phyloP scores from a whole-genome alignment of 2,113 vertebrate species.

The Pluvianellus socialis region DNA sequence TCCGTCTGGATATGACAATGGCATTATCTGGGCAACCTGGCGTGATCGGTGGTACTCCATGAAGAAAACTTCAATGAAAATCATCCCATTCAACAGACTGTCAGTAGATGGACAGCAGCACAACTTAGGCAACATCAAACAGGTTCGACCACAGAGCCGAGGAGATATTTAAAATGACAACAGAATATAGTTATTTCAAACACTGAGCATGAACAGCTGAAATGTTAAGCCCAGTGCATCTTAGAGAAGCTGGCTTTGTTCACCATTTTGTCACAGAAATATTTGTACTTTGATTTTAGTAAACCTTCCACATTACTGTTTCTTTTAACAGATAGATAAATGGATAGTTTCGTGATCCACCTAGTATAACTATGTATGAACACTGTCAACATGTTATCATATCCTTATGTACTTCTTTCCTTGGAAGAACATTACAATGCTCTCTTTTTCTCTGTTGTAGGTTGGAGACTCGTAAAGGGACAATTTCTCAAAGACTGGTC shows the following conservation, averaged over 20 bases:
- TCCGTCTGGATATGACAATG: constrained; percentile 83
- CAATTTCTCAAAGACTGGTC: constrained; percentile 44
- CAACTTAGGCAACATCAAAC: constrained; percentile 64
- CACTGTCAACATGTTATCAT: neutral
- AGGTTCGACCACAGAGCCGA: constrained; percentile 60
- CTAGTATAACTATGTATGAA: neutral
- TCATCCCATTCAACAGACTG: constrained; percentile 88
- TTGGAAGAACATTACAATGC: neutral
- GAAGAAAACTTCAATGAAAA: constrained; percentile 93
- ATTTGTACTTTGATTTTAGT: neutral
- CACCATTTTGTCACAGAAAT: neutral
- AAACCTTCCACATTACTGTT: neutral
- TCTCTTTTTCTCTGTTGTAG: constrained; percentile 65
- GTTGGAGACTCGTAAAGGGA: constrained; percentile 71
- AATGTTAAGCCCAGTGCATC: neutral
- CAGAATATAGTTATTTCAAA: neutral
- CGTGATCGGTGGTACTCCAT: constrained; percentile 92
- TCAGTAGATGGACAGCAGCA: constrained; percentile 74
- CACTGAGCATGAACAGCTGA: neutral
- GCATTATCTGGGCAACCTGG: constrained; percentile 95
- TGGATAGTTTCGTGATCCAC: neutral
- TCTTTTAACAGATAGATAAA: neutral
- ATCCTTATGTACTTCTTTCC: neutral
- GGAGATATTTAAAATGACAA: constrained; percentile 42
- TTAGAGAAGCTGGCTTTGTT: neutral